Evolutionary conservation across 2,113 vertebrate species (phyloP), one percentile per base, ranked within the genome.

Genomic region (Stegastes partitus): DNA sequence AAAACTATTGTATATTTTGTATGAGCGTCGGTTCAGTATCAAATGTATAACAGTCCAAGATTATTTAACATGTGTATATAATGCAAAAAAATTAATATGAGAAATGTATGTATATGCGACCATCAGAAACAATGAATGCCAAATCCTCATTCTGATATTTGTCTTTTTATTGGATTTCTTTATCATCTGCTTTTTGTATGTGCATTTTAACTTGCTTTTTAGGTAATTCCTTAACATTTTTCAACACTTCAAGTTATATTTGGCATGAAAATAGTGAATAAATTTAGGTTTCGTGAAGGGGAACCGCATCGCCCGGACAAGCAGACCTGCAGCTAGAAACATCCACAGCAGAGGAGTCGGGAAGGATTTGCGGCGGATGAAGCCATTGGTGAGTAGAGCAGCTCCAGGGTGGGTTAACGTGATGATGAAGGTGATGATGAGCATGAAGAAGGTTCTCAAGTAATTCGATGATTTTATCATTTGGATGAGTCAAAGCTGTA

Each of bases 391-490:
- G 88, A 78, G 77, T 5, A 0, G 82, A 57, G 71, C 87, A 92
- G 22, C 5, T 66, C 78, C 79, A 87, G 34, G 76, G 53, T 64
- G 58, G 2, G 4, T 42, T 37, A 57, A 31, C 79, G 18, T 0
- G 0, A 56, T 87, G 80, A 42, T 78, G 71, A 7, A 65, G 80
- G 28, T 95, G 95, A 51, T 91, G 94, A 61, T 95, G 89, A 53
- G 47, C 76, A 56, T 95, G 94, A 82, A 97, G 93, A 84, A 96
- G 68, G 25, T 84, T 81, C 23, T 98, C 95, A 11, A 99, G 95
- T 21, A 82, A 55, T 53, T 93, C 95, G 81, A 99, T 92, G 82
- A 98, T 96, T 90, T 98, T 96, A 55, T 95, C 93, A 73, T 97
- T 97, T 11, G 96, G 95, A 54, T 95, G 89, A 21, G 92, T 86